phyloP scores from a whole-genome alignment of 2,888 invertebrate genomes.

The Abscondita cerata region DNA sequence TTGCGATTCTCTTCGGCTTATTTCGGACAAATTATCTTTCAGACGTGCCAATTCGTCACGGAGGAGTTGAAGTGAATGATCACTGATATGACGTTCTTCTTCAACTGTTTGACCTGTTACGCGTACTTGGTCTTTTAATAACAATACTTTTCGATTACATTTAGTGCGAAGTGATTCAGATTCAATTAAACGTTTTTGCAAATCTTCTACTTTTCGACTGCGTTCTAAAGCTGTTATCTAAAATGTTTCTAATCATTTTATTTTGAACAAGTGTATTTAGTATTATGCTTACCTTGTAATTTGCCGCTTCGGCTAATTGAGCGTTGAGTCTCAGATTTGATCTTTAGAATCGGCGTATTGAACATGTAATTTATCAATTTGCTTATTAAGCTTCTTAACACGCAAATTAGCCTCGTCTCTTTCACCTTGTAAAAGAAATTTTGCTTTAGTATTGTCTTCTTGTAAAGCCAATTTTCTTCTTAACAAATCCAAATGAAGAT shows the following conservation, averaged over 20 bases:
- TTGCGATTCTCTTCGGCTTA: slow-evolving; percentile 78
- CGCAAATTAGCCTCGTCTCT: slow-evolving; percentile 73
- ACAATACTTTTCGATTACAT: slow-evolving; percentile 74
- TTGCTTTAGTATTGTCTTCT: slow-evolving; percentile 74
- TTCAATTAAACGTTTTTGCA: slow-evolving; percentile 81
- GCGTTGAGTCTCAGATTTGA: slow-evolving; percentile 85
- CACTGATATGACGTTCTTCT: slow-evolving; percentile 72
- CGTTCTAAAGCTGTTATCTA: slow-evolving; percentile 85
- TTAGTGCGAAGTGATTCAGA: slow-evolving; percentile 79
- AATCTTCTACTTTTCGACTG: slow-evolving; percentile 82
- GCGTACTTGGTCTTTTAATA: slow-evolving; percentile 76
- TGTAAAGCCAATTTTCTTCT: slow-evolving; percentile 86
- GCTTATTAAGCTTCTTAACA: slow-evolving; percentile 81
- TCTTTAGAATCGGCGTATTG: slow-evolving; percentile 84
- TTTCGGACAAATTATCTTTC: slow-evolving; percentile 77
- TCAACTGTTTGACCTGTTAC: slow-evolving; percentile 72
- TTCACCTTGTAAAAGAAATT: slow-evolving; percentile 69
- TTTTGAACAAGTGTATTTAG: background rate
- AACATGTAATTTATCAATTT: slow-evolving; percentile 80
- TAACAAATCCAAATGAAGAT: slow-evolving; percentile 88
- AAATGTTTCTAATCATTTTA: background rate
- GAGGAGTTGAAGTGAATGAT: slow-evolving; percentile 73
- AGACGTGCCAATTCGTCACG: slow-evolving; percentile 78
- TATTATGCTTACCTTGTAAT: slow-evolving; percentile 89
- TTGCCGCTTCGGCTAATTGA: slow-evolving; percentile 84